Percentiles rank a stretch among this genome's conserved stretches.
These are phyloP conservation scores for Pterostichus madidus DNA, from an alignment of 2,888 invertebrate genomes.

Conservation along the genomic window DNA sequence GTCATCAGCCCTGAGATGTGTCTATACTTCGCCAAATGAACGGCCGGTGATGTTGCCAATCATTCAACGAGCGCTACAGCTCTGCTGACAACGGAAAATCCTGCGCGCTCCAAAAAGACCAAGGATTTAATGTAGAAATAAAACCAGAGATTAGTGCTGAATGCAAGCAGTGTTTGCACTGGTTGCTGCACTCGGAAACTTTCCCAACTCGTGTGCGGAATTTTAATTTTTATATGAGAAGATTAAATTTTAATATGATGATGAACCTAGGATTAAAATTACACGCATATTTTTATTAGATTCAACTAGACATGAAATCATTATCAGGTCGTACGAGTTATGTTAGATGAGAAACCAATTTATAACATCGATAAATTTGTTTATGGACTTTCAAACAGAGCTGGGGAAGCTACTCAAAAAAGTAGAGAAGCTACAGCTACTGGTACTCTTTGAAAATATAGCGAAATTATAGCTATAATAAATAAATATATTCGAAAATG, in stretches of 20 bases:
- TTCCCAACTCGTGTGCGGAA: slow-evolving; percentile 41
- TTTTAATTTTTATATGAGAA: slow-evolving; percentile 34
- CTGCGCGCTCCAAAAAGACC: slow-evolving; percentile 43
- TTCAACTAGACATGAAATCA: not conserved
- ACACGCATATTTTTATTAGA: not conserved
- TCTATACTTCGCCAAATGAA: slow-evolving; percentile 58
- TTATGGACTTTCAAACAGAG: too few species aligned
- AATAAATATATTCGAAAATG: too few species aligned
- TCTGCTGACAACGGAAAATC: slow-evolving; percentile 47
- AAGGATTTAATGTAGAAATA: slow-evolving; percentile 62
- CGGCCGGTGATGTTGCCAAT: slow-evolving; percentile 57
- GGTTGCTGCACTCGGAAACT: slow-evolving; percentile 24
- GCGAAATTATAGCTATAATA: too few species aligned
- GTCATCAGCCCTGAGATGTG: slow-evolving; percentile 57
- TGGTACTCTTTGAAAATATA: too few species aligned
- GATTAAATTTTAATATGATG: slow-evolving; percentile 47
- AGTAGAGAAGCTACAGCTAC: too few species aligned
- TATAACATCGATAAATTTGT: too few species aligned
- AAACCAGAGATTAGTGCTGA: slow-evolving; percentile 56
- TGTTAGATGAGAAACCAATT: too few species aligned
- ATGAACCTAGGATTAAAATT: slow-evolving; percentile 22
- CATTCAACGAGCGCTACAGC: slow-evolving; percentile 40
- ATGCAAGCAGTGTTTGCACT: slow-evolving; percentile 15
- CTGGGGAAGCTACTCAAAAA: too few species aligned
- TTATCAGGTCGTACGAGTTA: not conserved